A percentile compares a stretch with the other conserved stretches of the same genome.
Conservation (phyloP, 1,140 invertebrate species). For the Penaeus vannamei region DNA sequence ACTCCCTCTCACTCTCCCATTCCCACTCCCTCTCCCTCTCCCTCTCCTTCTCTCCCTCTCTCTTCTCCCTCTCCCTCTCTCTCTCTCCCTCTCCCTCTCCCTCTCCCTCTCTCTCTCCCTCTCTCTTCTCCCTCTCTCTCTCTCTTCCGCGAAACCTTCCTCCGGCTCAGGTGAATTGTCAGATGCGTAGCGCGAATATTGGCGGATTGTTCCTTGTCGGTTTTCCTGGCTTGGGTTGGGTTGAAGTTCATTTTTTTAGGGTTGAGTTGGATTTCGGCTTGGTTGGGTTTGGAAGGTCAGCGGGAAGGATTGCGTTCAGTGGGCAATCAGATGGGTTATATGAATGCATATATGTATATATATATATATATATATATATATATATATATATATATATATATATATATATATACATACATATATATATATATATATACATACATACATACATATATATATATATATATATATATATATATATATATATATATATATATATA, state of each 20-base stretch:
- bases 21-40: too few relatives aligned
- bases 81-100: background rate
- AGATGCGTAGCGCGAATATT: too few relatives aligned
- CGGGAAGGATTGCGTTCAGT: too few relatives aligned
- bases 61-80: background rate
- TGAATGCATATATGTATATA: too few relatives aligned
- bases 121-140: conserved; percentile 12
- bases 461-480: background rate
- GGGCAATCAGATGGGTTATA: too few relatives aligned
- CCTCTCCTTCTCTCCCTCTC: background rate
- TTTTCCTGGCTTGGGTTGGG: too few relatives aligned
- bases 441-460: background rate
- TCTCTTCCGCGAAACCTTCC: background rate
- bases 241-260: too few relatives aligned
- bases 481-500: background rate
- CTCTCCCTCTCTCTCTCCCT: background rate
- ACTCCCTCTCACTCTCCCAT: too few relatives aligned
- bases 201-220: too few relatives aligned
- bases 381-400: conserved; percentile 6
- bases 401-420: background rate
- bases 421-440: conserved; percentile 34
- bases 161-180: too few relatives aligned
- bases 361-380: conserved; percentile 19
- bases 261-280: too few relatives aligned
- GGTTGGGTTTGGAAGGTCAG: too few relatives aligned